Evolutionary conservation across 2,797 vertebrate genomes (phyloP), one percentile per base, ranked within the genome.

Genomic region (Amazonetta brasiliensis): DNA sequence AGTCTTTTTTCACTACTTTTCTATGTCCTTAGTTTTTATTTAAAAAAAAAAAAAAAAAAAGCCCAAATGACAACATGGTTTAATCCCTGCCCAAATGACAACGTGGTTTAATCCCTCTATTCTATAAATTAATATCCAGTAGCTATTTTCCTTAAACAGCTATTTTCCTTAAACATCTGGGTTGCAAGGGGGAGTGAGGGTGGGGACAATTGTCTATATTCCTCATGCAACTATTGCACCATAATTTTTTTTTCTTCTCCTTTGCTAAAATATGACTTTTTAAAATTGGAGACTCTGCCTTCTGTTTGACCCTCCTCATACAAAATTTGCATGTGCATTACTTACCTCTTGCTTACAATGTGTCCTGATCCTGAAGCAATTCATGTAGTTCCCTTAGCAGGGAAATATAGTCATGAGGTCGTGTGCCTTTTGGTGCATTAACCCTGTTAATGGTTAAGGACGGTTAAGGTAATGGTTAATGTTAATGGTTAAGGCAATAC

Each of bases 1-100:
- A 83, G 60, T 78, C 60, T 87, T 35, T 90, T 96, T 95, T 91
- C 62, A 50, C 50, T 78, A 92, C 22, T 78, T 81, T 79, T 89
- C 63, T 82, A 12, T 56, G 64, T 6, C 67, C 91, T 80, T 76
- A 83, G 46, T 81, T 77, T 85, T 90, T 59, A 52, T 7, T 44
- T 35, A 1, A 62, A 75, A 75, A 89, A 37, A 26, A 2, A 15
- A 62, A 55, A 1, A 62, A 72, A 75, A 88, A 1, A 62, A 69
- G 50, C 31, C 30, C 37, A 86, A 86, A 86, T 68, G 41, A 63
- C 37, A 92, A 59, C n/a, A 17, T 22, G 12, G 22, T 81, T 87
- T 86, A 64, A 82, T 73, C 88, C 30, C 12, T 92, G 50, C 31
- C 30, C 39, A 86, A 86, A 86, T 69, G 35, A 63, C 37, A 92